A percentile compares a stretch with the other conserved stretches of the same genome.
phyloP scores from a whole-genome alignment of 2,113 vertebrate species.

The Oryzias celebensis region DNA sequence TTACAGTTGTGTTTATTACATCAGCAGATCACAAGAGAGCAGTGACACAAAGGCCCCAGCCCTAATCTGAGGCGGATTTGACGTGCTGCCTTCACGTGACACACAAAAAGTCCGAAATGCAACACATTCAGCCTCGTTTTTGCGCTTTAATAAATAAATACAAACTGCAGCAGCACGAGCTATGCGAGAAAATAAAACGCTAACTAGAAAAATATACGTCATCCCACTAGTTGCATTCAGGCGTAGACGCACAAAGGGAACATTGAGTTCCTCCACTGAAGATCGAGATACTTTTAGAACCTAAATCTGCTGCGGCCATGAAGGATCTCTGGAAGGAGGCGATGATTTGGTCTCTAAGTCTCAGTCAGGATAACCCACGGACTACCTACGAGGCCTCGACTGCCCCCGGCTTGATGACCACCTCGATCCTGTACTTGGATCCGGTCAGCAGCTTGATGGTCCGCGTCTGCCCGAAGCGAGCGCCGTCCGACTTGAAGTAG shows the following conservation, averaged over 20 bases:
- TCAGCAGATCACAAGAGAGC: slow-evolving; percentile 23
- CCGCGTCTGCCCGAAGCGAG: slow-evolving; percentile 92
- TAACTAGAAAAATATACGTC: no score
- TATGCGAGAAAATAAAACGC: no score
- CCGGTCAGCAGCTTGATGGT: slow-evolving; percentile 96
- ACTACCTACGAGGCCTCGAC: slow-evolving; percentile 88
- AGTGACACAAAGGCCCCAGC: slow-evolving; percentile 27
- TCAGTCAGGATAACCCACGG: background rate
- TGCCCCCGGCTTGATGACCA: slow-evolving; percentile 88
- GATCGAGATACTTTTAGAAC: no score
- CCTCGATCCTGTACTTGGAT: slow-evolving; percentile 91
- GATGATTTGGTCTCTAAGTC: background rate
- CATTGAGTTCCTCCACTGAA: no score
- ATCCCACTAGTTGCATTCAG: no score
- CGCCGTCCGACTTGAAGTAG: slow-evolving; percentile 93
- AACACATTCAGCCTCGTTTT: background rate
- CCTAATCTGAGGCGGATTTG: slow-evolving; percentile 63
- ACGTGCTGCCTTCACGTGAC: slow-evolving; percentile 31
- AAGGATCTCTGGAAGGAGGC: no score
- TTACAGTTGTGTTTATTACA: slow-evolving; percentile 23
- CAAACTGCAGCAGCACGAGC: no score
- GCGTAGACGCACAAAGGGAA: no score
- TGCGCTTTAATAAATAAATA: no score
- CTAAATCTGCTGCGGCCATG: no score
- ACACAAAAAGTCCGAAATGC: slow-evolving; percentile 15